These are phyloP conservation scores for Brachionus plicatilis DNA, from an alignment of 1,140 invertebrate species.

Conservation along the genomic window DNA sequence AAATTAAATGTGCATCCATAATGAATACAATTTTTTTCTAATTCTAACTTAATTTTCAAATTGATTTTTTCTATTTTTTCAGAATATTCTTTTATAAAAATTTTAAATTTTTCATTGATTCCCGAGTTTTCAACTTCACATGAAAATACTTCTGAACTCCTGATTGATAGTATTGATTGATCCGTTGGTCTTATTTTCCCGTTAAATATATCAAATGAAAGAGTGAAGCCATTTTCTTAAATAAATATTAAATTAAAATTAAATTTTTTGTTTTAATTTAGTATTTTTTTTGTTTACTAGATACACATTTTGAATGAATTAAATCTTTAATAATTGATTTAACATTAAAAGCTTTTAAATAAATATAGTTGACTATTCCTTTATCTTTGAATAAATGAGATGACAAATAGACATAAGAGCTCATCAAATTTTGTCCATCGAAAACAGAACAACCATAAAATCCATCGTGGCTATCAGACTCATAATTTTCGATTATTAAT, in stretches of 20 bases:
- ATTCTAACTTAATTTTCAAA: background rate
- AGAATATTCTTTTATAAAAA: background rate
- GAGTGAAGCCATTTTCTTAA: background rate
- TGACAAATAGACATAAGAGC: background rate
- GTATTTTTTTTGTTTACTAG: background rate
- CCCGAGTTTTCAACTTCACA: background rate
- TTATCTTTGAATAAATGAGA: background rate
- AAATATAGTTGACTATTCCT: background rate
- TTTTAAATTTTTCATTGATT: background rate
- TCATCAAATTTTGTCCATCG: background rate
- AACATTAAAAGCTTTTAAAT: background rate
- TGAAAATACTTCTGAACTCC: background rate
- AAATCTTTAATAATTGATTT: background rate
- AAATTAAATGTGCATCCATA: background rate
- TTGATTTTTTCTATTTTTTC: background rate
- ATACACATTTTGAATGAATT: background rate
- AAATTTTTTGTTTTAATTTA: background rate
- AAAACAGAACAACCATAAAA: background rate
- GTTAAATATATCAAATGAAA: background rate
- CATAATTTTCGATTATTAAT: background rate
- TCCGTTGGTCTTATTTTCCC: background rate
- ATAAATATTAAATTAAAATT: background rate
- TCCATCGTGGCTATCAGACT: background rate
- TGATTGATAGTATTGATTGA: background rate
- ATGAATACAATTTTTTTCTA: background rate